These are phyloP conservation scores for Rhyacophila evoluta DNA, from an alignment of 2,888 invertebrate species.

Conservation along the genomic window DNA sequence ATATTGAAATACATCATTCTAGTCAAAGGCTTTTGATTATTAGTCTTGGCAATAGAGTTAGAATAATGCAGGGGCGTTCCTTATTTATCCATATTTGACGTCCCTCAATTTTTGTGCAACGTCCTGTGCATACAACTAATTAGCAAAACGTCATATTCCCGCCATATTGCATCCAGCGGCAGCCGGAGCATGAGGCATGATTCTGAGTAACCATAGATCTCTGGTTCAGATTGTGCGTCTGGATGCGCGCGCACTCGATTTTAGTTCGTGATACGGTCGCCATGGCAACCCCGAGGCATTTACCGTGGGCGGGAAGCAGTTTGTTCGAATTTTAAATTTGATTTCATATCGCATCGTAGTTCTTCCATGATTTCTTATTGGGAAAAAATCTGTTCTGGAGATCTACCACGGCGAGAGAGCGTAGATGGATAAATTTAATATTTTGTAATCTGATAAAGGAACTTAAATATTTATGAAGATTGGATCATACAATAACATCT, in stretches of 20 bases:
- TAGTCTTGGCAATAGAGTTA: too few relatives aligned
- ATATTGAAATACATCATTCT: too few relatives aligned
- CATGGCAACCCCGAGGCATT: constrained; percentile 42
- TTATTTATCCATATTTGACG: too few relatives aligned
- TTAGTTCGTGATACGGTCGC: constrained; percentile 31
- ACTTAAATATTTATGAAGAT: background rate
- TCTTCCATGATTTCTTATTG: constrained; percentile 36
- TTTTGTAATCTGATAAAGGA: background rate
- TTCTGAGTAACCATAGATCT: constrained; percentile 32
- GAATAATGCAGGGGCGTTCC: too few relatives aligned
- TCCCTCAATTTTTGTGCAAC: too few relatives aligned
- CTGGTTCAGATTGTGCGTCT: constrained; percentile 29
- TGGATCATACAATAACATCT: too few relatives aligned
- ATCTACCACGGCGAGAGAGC: constrained; percentile 29
- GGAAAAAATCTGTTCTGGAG: constrained; percentile 38
- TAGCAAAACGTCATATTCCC: background rate
- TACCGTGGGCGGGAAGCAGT: constrained; percentile 49
- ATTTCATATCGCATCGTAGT: constrained; percentile 43
- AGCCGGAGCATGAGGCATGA: constrained; percentile 13
- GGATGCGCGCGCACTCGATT: constrained; percentile 46
- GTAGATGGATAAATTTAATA: background rate
- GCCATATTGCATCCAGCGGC: background rate
- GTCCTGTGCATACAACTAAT: background rate
- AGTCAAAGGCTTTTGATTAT: too few relatives aligned
- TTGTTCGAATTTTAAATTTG: constrained; percentile 51